A percentile compares a stretch with the other conserved stretches of the same genome.
These are phyloP conservation scores for Tholera decimalis DNA, from an alignment of 2,888 invertebrate species.

Conservation along the genomic window DNA sequence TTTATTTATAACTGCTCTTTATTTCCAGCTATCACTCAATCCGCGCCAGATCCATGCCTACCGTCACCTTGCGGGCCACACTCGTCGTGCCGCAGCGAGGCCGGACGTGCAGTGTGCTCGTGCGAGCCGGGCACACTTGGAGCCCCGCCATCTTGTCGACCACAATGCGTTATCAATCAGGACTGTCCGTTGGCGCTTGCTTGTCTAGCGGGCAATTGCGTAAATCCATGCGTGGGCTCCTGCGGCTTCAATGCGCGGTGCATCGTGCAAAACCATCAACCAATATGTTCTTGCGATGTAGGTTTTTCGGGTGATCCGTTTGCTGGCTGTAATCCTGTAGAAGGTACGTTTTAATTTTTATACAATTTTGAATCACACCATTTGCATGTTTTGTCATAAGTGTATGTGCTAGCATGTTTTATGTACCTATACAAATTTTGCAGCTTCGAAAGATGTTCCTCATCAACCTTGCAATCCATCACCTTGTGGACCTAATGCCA, in stretches of 20 bases:
- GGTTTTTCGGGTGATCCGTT: slow-evolving; percentile 96
- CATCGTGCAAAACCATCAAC: slow-evolving; percentile 94
- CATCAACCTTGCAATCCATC: slow-evolving; percentile 95
- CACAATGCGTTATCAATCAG: slow-evolving; percentile 95
- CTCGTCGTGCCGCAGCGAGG: slow-evolving; percentile 92
- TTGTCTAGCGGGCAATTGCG: slow-evolving; percentile 94
- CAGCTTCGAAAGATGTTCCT: slow-evolving; percentile 91
- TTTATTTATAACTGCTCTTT: slow-evolving; percentile 41
- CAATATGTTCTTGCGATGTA: slow-evolving; percentile 94
- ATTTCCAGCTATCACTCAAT: slow-evolving; percentile 72
- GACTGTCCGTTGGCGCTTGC: slow-evolving; percentile 95
- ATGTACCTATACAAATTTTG: slow-evolving; percentile 75
- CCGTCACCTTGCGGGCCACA: slow-evolving; percentile 94
- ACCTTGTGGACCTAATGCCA: slow-evolving; percentile 95
- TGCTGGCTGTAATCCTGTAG: slow-evolving; percentile 93
- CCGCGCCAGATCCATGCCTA: slow-evolving; percentile 92
- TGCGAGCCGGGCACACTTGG: slow-evolving; percentile 95
- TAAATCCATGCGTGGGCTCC: slow-evolving; percentile 94
- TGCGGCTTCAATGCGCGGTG: slow-evolving; percentile 95
- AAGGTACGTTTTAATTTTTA: slow-evolving; percentile 85
- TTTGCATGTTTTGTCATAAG: slow-evolving; percentile 63
- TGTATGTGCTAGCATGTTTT: slow-evolving; percentile 67
- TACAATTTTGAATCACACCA: slow-evolving; percentile 48
- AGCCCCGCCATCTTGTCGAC: slow-evolving; percentile 95
- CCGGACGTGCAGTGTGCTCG: slow-evolving; percentile 93